Evolutionary conservation across 2,797 vertebrate genomes (phyloP).

Genomic region (Calcarius lapponicus): DNA sequence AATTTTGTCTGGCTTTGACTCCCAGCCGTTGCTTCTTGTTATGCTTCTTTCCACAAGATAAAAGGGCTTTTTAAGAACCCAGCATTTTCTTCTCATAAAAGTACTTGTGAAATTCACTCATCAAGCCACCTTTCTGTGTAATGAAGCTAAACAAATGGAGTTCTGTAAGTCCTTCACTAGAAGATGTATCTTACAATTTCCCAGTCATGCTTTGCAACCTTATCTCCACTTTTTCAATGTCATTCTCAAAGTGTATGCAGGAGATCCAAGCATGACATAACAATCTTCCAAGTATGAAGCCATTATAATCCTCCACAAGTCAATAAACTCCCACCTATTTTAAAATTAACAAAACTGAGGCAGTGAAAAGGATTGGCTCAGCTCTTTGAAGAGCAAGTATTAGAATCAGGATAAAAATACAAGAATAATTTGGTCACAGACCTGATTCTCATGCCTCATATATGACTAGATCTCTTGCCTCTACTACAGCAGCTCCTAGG

Average conservation of each 20-base stretch:
- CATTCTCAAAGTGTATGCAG: not conserved
- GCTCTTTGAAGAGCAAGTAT: not conserved
- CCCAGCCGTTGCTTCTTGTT: not conserved
- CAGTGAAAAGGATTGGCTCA: not conserved
- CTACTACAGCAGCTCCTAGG: not conserved
- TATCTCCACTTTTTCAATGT: not conserved
- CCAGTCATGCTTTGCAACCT: not conserved
- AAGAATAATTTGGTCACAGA: not conserved
- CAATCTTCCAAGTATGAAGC: not conserved
- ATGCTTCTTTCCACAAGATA: not conserved
- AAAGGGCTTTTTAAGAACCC: not conserved
- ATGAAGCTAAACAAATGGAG: not conserved
- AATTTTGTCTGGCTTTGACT: not conserved
- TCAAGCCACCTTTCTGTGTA: not conserved
- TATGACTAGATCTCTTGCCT: not conserved
- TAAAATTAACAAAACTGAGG: not conserved
- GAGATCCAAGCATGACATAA: not conserved
- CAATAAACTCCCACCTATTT: not conserved
- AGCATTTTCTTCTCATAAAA: not conserved
- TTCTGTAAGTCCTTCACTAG: not conserved
- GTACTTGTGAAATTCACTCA: not conserved
- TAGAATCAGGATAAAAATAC: not conserved
- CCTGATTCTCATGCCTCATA: not conserved
- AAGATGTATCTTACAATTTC: not conserved
- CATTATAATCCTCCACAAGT: not conserved